Percentiles rank a stretch among this genome's conserved stretches.
These are phyloP conservation scores for Antennarius maculatus DNA, from an alignment of 2,797 vertebrate species.

Conservation along the genomic window DNA sequence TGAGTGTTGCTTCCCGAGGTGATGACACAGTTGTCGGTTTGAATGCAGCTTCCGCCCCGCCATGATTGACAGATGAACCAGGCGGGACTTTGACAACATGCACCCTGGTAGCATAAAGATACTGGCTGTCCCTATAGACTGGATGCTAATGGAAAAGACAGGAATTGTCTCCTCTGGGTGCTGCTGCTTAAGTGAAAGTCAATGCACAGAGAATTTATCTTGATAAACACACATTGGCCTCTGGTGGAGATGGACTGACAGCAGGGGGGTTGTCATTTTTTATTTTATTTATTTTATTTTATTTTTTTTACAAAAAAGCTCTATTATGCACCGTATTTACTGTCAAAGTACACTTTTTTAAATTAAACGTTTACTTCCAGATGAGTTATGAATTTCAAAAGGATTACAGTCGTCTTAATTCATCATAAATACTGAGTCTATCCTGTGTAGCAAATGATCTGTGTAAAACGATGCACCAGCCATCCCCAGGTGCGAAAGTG, in stretches of 20 bases:
- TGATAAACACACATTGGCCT: too few species aligned
- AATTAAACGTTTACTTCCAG: too few species aligned
- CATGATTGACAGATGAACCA: constrained; percentile 51
- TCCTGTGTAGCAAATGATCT: too few species aligned
- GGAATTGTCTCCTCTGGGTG: constrained; percentile 6
- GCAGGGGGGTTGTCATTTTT: not conserved
- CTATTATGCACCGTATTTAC: not conserved
- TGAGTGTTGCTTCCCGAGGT: constrained; percentile 5
- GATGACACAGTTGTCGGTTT: not conserved
- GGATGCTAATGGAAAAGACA: constrained; percentile 16
- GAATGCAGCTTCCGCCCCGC: constrained; percentile 15
- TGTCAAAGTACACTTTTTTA: not conserved
- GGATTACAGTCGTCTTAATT: too few species aligned
- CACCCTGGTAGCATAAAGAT: constrained; percentile 14
- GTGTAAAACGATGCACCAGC: too few species aligned
- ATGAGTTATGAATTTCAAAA: too few species aligned
- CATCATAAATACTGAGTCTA: too few species aligned
- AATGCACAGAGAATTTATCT: not conserved
- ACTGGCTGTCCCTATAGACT: constrained; percentile 26
- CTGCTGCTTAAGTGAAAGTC: constrained; percentile 7
- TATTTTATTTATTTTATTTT: too few species aligned
- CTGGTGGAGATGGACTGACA: not conserved
- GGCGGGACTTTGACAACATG: constrained; percentile 37
- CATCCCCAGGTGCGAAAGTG: too few species aligned
- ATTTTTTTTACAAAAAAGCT: not conserved